Base-by-base conservation (phyloP, 2,888 invertebrate species). In the Pollenia griseotomentosa region DNA sequence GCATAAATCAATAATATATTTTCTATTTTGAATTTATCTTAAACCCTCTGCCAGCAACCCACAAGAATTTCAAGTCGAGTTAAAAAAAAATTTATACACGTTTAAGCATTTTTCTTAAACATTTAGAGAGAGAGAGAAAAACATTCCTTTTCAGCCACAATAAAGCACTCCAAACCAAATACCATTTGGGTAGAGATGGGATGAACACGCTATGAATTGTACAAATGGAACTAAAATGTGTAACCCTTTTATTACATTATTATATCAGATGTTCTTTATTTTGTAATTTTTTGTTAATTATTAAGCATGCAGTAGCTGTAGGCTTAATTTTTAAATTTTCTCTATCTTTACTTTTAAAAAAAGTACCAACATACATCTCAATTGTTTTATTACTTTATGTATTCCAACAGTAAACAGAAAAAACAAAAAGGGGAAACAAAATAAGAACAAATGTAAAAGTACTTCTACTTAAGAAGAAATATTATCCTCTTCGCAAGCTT, bases 1-100 rank as follows among this genome's bases (percentile, higher is more conserved):
- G 68, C 68, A 83, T 83, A 74, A 75, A 75, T 83, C 68, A 75
- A 75, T 70, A n/a, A n/a, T 83, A 75, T 74, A 59, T 75, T 68
- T 68, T 59, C 19, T 61, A 59, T 75, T 53, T 44, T 33, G 19
- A 59, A 14, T 70, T 79, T 59, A 61, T 71, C 59, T 57, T 51
- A 61, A 48, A 55, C 65, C 51, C 23, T 55, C 7, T 9, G 42
- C 3, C 57, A 12, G 12, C 59, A 59, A 59, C 33, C 59, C 7
- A 16, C 16, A 63, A 42, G 63, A 16, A 63, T 63, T 63, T 11
- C 33, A 10, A 59, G 23, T 33, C 2, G 12, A 59, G 33, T 16
- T 61, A 0, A 48, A n/a, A 16, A 59, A 74, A 46, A n/a, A n/a
- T 73, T 57, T 57, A 80, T 71, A 71, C 80, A 80, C 71, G 80